Conservation (phyloP, 2,888 invertebrate species). For the Orthosia gothica region DNA sequence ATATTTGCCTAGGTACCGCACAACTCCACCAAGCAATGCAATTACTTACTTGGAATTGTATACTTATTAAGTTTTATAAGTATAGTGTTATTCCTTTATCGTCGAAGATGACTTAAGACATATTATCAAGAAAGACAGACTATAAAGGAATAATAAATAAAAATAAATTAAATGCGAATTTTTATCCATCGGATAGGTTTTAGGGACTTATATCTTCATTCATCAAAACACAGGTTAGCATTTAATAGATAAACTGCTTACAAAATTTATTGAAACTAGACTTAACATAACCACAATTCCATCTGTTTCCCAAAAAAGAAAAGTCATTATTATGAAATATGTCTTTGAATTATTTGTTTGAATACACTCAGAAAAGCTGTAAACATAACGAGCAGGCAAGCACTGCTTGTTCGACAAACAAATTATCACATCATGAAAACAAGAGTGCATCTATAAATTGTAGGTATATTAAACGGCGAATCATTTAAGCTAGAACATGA, state of each 20-base stretch:
- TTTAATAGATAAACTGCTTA: too few relatives aligned
- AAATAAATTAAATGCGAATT: too few relatives aligned
- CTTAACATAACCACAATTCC: too few relatives aligned
- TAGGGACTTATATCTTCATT: too few relatives aligned
- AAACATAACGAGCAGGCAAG: background rate
- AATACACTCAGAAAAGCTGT: background rate
- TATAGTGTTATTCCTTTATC: background rate
- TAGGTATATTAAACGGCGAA: background rate
- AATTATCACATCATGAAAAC: background rate
- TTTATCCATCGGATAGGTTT: background rate
- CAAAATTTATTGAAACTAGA: too few relatives aligned
- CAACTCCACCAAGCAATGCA: slow-evolving; percentile 30
- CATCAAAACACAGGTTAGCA: background rate
- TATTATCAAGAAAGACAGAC: background rate
- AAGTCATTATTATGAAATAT: background rate
- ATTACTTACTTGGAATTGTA: slow-evolving; percentile 30
- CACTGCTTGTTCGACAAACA: background rate
- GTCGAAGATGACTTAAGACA: slow-evolving; percentile 1
- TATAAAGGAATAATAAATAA: background rate
- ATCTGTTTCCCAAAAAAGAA: background rate
- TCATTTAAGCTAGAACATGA: slow-evolving; percentile 11
- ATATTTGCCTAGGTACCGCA: slow-evolving; percentile 31
- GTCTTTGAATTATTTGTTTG: background rate
- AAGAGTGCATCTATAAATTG: background rate
- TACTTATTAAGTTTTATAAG: slow-evolving; percentile 1